phyloP scores from a whole-genome alignment of 2,888 invertebrate genomes.

The Apotomis capreana region DNA sequence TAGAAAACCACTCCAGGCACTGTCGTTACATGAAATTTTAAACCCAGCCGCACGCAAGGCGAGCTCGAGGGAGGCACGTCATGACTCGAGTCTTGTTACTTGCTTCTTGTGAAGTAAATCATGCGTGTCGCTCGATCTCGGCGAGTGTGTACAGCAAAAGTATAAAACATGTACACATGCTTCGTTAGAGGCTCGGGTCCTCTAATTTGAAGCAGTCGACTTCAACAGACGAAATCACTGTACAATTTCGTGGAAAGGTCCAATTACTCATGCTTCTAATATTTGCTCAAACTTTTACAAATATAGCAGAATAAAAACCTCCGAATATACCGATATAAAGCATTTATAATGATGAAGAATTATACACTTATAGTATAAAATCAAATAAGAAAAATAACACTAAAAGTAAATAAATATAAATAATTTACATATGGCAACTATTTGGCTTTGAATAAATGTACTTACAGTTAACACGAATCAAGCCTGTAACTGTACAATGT shows the following conservation, averaged over 20 bases:
- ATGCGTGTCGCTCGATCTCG: too few relatives aligned
- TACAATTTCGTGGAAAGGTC: slow-evolving; percentile 54
- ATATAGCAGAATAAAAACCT: slow-evolving; percentile 75
- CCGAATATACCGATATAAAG: slow-evolving; percentile 46
- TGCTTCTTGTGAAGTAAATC: too few relatives aligned
- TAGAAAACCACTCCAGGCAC: slow-evolving; percentile 76
- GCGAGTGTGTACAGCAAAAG: too few relatives aligned
- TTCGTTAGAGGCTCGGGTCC: slow-evolving; percentile 6
- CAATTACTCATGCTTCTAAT: slow-evolving; percentile 69
- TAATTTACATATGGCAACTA: slow-evolving; percentile 81
- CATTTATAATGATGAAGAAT: slow-evolving; percentile 24
- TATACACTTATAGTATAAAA: slow-evolving; percentile 54
- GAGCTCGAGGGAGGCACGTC: too few relatives aligned
- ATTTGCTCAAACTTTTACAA: slow-evolving; percentile 71
- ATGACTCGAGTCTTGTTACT: too few relatives aligned
- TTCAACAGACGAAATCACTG: slow-evolving; percentile 17
- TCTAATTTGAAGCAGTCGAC: slow-evolving; percentile 27
- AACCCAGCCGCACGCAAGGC: too few relatives aligned
- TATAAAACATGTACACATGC: slow-evolving; percentile 10
- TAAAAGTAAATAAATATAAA: slow-evolving; percentile 71
- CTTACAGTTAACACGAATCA: slow-evolving; percentile 61
- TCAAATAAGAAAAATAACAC: slow-evolving; percentile 61
- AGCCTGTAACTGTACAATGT: slow-evolving; percentile 44
- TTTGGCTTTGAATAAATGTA: slow-evolving; percentile 74
- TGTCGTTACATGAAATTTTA: slow-evolving; percentile 53